Evolutionary conservation across 1,140 invertebrate species (phyloP).

Genomic region (Temnothorax longispinosus): DNA sequence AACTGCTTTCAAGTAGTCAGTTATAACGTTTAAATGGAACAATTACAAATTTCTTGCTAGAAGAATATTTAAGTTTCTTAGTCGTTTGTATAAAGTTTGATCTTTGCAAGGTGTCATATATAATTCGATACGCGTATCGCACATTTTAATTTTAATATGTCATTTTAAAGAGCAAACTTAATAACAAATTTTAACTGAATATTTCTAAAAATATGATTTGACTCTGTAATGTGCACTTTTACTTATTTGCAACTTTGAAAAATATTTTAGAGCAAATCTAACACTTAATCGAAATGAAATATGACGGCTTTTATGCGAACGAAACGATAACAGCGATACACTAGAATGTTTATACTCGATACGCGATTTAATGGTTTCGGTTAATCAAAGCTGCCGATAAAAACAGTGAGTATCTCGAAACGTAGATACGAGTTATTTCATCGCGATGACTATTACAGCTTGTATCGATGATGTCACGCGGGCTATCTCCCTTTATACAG

Average conservation of each 20-base stretch:
- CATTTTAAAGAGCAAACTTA: background rate
- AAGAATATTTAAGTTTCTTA: background rate
- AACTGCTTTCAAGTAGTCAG: background rate
- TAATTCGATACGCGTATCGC: background rate
- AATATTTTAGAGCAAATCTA: background rate
- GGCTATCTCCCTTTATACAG: background rate
- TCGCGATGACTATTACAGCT: slow-evolving; percentile 6
- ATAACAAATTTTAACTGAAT: background rate
- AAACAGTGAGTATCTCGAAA: background rate
- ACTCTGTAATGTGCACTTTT: background rate
- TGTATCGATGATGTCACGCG: background rate
- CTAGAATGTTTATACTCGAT: background rate
- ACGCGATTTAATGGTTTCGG: slow-evolving; percentile 6
- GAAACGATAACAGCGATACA: background rate
- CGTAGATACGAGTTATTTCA: background rate
- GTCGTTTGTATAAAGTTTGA: background rate
- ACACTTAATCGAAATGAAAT: background rate
- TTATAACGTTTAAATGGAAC: background rate
- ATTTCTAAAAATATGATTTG: background rate
- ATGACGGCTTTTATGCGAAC: background rate
- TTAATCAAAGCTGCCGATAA: background rate
- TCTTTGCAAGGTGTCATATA: background rate
- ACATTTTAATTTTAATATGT: background rate
- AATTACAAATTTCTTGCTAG: background rate
- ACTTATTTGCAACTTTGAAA: background rate